Base-by-base conservation (phyloP, 2,888 invertebrate species). In the Caenorhabditis plicata region DNA sequence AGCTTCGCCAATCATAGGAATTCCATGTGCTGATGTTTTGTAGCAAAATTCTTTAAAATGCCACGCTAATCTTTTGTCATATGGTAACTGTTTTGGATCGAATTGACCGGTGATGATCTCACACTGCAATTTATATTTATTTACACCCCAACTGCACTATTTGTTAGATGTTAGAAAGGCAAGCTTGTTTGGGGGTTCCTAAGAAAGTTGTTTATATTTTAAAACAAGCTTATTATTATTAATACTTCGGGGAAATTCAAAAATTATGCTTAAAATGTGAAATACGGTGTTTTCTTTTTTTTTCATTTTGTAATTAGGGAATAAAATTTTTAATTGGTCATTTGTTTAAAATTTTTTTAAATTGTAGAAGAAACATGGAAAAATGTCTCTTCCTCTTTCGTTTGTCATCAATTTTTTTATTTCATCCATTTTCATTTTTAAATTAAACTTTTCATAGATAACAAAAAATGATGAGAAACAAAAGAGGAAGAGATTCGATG, bases 1-100 rank as follows among this genome's bases (percentile, higher is more conserved):
- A 2, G 77, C 77, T 51, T 77, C 72, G 17, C 77, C 76, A 42
- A 77, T 75, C 77, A 76, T 76, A 0, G 76, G 76, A 52, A 77
- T 77, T 15, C 77, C 77, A 36, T 77, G 77, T 46, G 75, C 74
- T 1, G 77, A 75, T 1, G 77, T 77, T 53, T 77, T 77, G 50
- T 77, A 74, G 50, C 77, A 77, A 53, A 77, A 77, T 41, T 75
- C 74, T 41, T 74, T 71, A 38, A 76, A 70, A 41, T 75, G 76
- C 73, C 74, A 75, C 0, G 60, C 63, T 11, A 76, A 51, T 45
- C 75, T 51, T 49, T 71, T 68, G 27, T 75, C 74, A 40, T 73
- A 75, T 1, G 75, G 74, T 20, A 75, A 45, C 7, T 61, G 43
- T 39, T 74, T 75, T 11, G 77, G 77, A 57, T 77, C 75, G 39